Evolutionary conservation across 2,113 vertebrate species (phyloP), one percentile per base, ranked within the genome.

Genomic region (Probosciger aterrimus): DNA sequence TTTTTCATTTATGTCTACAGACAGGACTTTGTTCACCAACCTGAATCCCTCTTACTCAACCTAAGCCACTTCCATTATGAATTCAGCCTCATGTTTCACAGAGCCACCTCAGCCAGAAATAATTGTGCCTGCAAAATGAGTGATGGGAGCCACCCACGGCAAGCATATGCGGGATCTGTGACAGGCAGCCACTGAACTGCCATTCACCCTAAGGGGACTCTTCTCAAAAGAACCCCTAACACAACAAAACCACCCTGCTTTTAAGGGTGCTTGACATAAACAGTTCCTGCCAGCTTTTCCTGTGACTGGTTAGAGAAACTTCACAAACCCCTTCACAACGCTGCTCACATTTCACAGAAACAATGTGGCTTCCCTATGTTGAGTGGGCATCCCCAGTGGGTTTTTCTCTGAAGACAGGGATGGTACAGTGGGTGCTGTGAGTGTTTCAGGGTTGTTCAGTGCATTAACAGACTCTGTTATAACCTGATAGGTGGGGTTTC

Each of bases 141-240:
- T 2, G 3, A 39, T 27, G 16, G 10, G 47, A 78, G 24, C 15
- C 47, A 73, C 12, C 30, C 4, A 4, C 33, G 57, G 64, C 47
- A 77, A 60, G 62, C 16, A 43, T 30, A n/a, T 0, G 0, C 0
- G 1, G 23, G 46, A 23, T 74, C n/a, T 35, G 28, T 43, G 17
- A 18, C 52, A 33, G 47, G 33, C 23, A 50, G 25, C 6, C 53
- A 17, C 11, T 41, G 35, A 75, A 24, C 44, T 41, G 31, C 19
- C 44, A 81, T 76, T 76, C 30, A 46, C 20, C 28, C 22, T 49
- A 39, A 18, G 73, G 43, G 11, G 14, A 64, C 86, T 60, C 52
- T 77, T 47, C 44, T 70, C n/a, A 3, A 52, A 25, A 35, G 30
- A 31, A 5, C 1, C 1, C 1, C 18, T 35, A 35, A 35, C 13